Conservation (phyloP, 1,140 invertebrate genomes). For the Apocrypta bakeri region DNA sequence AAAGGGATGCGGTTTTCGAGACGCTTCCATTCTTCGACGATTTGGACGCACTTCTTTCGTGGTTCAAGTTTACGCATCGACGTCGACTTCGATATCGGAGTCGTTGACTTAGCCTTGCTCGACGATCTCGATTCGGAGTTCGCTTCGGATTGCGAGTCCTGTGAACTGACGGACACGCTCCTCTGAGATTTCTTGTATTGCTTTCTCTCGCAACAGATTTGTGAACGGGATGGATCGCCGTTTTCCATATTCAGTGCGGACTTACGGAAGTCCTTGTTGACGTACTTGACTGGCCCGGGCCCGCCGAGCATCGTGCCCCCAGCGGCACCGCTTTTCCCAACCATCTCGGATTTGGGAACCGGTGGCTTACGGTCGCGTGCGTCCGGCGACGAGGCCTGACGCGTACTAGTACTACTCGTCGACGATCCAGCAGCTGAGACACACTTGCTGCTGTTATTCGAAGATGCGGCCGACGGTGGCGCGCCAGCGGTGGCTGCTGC, state of each 20-base stretch:
- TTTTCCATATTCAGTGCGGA: constrained; percentile 83
- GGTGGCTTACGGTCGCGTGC: constrained; percentile 70
- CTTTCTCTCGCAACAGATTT: constrained; percentile 59
- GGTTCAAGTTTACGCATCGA: background rate
- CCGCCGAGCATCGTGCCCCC: constrained; percentile 33
- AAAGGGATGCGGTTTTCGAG: constrained; percentile 24
- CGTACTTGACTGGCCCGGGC: constrained; percentile 64
- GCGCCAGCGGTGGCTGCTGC: constrained; percentile 7
- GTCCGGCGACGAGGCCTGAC: constrained; percentile 63
- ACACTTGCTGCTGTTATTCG: constrained; percentile 18
- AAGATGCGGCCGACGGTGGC: background rate
- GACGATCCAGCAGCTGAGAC: constrained; percentile 56
- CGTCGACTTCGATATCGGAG: background rate
- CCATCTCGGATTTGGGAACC: constrained; percentile 67
- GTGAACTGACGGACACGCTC: constrained; percentile 65
- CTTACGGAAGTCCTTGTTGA: constrained; percentile 86
- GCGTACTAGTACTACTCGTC: constrained; percentile 58
- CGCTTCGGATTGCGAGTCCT: constrained; percentile 64
- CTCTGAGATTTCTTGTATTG: constrained; percentile 62
- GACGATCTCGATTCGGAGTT: constrained; percentile 48
- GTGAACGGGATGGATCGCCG: constrained; percentile 64
- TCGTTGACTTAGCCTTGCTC: constrained; percentile 47
- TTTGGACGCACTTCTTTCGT: constrained; percentile 55
- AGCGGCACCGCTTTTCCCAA: constrained; percentile 63
- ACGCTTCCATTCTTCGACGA: constrained; percentile 46